phyloP scores from a whole-genome alignment of 30 jellyfish, hydroid and myxozoan species.

The Sanderia malayensis region DNA sequence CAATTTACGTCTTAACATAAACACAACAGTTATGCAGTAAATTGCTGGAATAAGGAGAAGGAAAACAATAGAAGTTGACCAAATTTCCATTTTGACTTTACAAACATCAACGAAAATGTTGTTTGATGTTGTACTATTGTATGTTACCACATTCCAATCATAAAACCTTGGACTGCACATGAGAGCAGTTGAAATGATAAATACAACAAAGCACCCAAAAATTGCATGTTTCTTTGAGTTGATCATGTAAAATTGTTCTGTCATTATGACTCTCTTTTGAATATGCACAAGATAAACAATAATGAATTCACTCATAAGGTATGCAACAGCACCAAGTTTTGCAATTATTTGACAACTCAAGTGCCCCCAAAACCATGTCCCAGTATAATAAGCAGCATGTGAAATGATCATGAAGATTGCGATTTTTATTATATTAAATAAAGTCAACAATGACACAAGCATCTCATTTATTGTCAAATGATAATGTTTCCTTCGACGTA shows the following conservation, averaged over 20 bases:
- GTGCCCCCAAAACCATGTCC: slow-evolving; percentile 26
- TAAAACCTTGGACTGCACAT: slow-evolving; percentile 34
- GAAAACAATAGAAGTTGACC: slow-evolving; percentile 13
- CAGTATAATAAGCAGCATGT: slow-evolving; percentile 39
- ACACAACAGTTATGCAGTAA: slow-evolving; percentile 5
- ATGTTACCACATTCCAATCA: slow-evolving; percentile 39
- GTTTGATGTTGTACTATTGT: background rate
- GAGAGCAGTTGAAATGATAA: background rate
- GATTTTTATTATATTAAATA: slow-evolving; percentile 31
- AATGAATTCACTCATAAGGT: slow-evolving; percentile 31
- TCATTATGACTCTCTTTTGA: slow-evolving; percentile 9
- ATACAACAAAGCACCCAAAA: background rate
- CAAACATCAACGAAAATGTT: background rate
- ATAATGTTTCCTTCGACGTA: slow-evolving; percentile 32
- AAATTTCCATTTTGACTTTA: slow-evolving; percentile 7
- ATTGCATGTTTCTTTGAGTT: slow-evolving; percentile 7
- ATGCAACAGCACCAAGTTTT: slow-evolving; percentile 44
- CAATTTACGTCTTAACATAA: slow-evolving; percentile 5
- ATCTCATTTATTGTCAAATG: slow-evolving; percentile 32
- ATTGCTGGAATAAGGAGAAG: slow-evolving; percentile 28
- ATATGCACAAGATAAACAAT: slow-evolving; percentile 18
- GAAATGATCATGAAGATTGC: slow-evolving; percentile 11
- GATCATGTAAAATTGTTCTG: slow-evolving; percentile 8
- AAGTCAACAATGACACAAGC: slow-evolving; percentile 16
- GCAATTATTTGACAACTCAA: slow-evolving; percentile 15